Evolutionary conservation across 2,888 invertebrate species (phyloP).

Genomic region (Pharmacophagus antenor): DNA sequence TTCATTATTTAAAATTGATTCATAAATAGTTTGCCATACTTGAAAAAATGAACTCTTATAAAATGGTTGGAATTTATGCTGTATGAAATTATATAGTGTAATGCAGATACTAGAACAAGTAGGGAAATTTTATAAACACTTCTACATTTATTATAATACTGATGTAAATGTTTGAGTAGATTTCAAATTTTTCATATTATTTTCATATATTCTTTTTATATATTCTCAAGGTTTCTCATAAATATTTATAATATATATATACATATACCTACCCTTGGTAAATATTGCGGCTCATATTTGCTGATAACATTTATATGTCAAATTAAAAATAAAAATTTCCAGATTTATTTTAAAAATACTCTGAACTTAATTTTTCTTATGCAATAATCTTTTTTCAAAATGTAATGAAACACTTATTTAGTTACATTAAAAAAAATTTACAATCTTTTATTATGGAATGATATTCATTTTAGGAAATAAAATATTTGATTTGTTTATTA

Average conservation of each 20-base stretch:
- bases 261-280: not conserved
- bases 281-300: not conserved
- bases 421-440: not conserved
- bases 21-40: slow-evolving; percentile 40
- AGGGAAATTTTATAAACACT: slow-evolving; percentile 52
- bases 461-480: not conserved
- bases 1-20: slow-evolving; percentile 16
- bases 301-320: not conserved
- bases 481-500: slow-evolving; percentile 5
- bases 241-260: slow-evolving; percentile 27
- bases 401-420: not conserved
- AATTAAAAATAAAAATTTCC: no score
- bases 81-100: slow-evolving; percentile 46
- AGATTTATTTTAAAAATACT: no score
- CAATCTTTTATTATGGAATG: no score
- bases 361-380: no score
- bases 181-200: slow-evolving; percentile 31
- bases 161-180: slow-evolving; percentile 33
- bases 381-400: no score
- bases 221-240: slow-evolving; percentile 26
- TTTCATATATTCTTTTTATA: slow-evolving; percentile 27
- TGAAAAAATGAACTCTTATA: slow-evolving; percentile 37
- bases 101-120: slow-evolving; percentile 51
- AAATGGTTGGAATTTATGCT: slow-evolving; percentile 45
- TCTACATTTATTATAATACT: slow-evolving; percentile 42